These are phyloP conservation scores for Phocides pigmalion DNA, from an alignment of 1,140 invertebrate species.

Conservation along the genomic window DNA sequence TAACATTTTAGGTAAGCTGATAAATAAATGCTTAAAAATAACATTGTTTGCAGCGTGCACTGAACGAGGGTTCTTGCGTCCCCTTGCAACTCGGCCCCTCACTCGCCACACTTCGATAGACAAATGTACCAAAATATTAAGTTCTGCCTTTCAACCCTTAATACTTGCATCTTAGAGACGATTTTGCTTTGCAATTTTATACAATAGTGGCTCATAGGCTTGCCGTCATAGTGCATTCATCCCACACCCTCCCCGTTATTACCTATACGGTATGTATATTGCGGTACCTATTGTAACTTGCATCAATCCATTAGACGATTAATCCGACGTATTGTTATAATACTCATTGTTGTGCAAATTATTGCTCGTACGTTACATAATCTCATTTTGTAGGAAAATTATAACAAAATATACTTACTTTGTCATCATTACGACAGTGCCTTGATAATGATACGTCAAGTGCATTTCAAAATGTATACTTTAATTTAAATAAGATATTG, in stretches of 20 bases:
- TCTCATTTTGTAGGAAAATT: constrained; percentile 2
- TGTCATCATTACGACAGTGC: background rate
- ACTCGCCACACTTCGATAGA: constrained; percentile 65
- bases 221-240: constrained; percentile 67
- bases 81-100: constrained; percentile 69
- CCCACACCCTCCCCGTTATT: constrained; percentile 71
- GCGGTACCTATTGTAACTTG: constrained; percentile 67
- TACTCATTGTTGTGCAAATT: constrained; percentile 62
- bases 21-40: constrained; percentile 66
- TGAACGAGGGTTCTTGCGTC: constrained; percentile 58
- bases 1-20: constrained; percentile 41
- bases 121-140: constrained; percentile 51
- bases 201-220: constrained; percentile 36
- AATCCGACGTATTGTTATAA: constrained; percentile 67
- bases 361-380: constrained; percentile 46
- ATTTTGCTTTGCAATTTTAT: constrained; percentile 45
- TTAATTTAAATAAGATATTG: too few relatives aligned
- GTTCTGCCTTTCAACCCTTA: constrained; percentile 35
- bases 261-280: constrained; percentile 74
- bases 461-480: too few relatives aligned
- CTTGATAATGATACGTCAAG: background rate
- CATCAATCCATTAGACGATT: constrained; percentile 78
- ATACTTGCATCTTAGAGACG: constrained; percentile 40
- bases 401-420: background rate
- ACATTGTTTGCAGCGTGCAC: constrained; percentile 58